Evolutionary conservation across 2,113 vertebrate genomes (phyloP).

Genomic region (Tyto alba): DNA sequence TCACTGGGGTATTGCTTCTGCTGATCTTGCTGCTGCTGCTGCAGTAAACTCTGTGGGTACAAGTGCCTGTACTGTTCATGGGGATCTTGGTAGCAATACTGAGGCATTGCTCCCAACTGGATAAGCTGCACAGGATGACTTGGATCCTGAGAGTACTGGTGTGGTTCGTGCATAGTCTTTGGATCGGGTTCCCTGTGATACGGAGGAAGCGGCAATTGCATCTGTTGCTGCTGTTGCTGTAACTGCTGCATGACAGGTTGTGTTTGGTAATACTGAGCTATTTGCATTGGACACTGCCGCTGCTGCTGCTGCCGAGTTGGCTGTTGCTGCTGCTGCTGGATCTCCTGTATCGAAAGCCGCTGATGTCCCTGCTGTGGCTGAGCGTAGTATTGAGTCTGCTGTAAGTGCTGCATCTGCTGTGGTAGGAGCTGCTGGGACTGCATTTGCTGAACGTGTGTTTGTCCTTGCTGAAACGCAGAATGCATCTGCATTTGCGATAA

Average conservation of each 20-base stretch:
- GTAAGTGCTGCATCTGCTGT: slow-evolving; percentile 71
- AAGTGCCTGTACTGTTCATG: slow-evolving; percentile 72
- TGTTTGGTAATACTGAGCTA: slow-evolving; percentile 78
- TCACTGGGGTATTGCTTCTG: slow-evolving; percentile 70
- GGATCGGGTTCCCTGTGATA: slow-evolving; percentile 73
- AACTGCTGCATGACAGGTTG: slow-evolving; percentile 74
- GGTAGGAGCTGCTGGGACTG: slow-evolving; percentile 68
- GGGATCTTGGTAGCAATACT: slow-evolving; percentile 79
- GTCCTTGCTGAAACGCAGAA: slow-evolving; percentile 53
- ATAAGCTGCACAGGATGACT: slow-evolving; percentile 75
- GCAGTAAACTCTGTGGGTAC: slow-evolving; percentile 71
- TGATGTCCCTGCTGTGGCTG: slow-evolving; percentile 73
- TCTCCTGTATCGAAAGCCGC: slow-evolving; percentile 66
- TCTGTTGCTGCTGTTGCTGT: slow-evolving; percentile 68
- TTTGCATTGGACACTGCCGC: slow-evolving; percentile 69
- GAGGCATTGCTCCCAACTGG: slow-evolving; percentile 75
- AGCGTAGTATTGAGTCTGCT: slow-evolving; percentile 75
- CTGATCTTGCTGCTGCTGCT: slow-evolving; percentile 64
- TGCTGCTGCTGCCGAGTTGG: slow-evolving; percentile 61
- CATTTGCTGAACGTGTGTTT: slow-evolving; percentile 57
- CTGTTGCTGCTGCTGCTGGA: slow-evolving; percentile 62
- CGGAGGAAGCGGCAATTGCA: slow-evolving; percentile 68
- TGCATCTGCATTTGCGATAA: slow-evolving; percentile 70
- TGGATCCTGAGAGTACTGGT: slow-evolving; percentile 74
- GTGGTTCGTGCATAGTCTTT: slow-evolving; percentile 66